Evolutionary conservation across 2,888 invertebrate genomes (phyloP).

Genomic region (Nemoura dubitans): DNA sequence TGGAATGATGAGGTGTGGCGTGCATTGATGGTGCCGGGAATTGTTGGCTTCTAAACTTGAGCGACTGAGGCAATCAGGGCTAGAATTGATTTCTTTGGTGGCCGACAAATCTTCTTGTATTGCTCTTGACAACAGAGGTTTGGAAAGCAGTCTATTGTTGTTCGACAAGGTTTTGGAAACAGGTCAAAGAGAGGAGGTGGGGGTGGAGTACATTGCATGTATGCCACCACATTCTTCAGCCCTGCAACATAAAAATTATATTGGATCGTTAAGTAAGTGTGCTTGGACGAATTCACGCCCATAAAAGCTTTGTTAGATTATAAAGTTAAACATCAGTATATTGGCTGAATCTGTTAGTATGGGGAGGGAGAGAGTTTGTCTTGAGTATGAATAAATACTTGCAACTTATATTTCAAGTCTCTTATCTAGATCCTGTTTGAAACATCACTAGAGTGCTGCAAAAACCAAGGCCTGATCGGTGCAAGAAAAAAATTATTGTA

Average conservation of each 20-base stretch:
- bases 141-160: slow-evolving; percentile 79
- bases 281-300: too few relatives aligned
- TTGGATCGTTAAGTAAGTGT: too few relatives aligned
- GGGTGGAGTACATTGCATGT: slow-evolving; percentile 76
- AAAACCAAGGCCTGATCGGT: too few relatives aligned
- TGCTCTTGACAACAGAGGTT: slow-evolving; percentile 83
- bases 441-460: too few relatives aligned
- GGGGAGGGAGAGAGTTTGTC: too few relatives aligned
- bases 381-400: too few relatives aligned
- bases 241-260: slow-evolving; percentile 53
- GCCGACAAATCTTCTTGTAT: slow-evolving; percentile 75
- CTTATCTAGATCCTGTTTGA: too few relatives aligned
- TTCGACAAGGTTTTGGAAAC: slow-evolving; percentile 75
- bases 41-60: slow-evolving; percentile 60
- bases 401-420: too few relatives aligned
- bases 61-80: slow-evolving; percentile 71
- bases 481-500: too few relatives aligned
- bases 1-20: neutral
- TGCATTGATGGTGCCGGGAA: neutral
- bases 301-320: neutral
- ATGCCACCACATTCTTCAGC: slow-evolving; percentile 61
- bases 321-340: neutral
- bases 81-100: slow-evolving; percentile 75
- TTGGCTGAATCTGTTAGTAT: neutral
- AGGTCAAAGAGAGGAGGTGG: slow-evolving; percentile 74